Conservation (phyloP, 2,113 vertebrate species). For the Aldabrachelys gigantea region DNA sequence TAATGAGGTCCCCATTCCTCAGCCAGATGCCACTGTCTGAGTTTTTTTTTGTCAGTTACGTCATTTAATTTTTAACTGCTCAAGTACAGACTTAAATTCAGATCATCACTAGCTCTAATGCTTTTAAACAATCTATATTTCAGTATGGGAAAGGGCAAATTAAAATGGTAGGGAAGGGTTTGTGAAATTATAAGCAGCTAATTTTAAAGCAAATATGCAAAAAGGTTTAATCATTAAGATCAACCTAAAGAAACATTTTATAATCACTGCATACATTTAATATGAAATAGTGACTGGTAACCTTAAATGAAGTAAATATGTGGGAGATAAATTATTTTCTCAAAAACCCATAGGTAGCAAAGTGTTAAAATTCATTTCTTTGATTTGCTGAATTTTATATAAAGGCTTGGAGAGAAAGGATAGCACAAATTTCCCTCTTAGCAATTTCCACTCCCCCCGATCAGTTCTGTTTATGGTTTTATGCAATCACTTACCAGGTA, state of each 20-base stretch:
- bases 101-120: background rate
- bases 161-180: background rate
- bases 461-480: background rate
- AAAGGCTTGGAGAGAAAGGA: background rate
- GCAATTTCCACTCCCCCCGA: background rate
- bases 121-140: background rate
- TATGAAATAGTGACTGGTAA: background rate
- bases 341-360: background rate
- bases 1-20: background rate
- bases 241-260: background rate
- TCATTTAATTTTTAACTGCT: background rate
- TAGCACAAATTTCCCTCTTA: background rate
- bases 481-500: background rate
- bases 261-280: background rate
- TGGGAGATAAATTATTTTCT: background rate
- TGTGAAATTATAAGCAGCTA: background rate
- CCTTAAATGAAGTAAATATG: accelerated
- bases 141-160: background rate
- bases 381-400: background rate
- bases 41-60: background rate
- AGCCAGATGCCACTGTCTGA: background rate
- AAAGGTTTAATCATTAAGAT: background rate
- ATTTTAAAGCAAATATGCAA: background rate
- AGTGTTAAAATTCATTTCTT: conserved; percentile 9
- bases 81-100: background rate